Evolutionary conservation across 2,797 vertebrate genomes (phyloP).

Genomic region (Dryobates pubescens): DNA sequence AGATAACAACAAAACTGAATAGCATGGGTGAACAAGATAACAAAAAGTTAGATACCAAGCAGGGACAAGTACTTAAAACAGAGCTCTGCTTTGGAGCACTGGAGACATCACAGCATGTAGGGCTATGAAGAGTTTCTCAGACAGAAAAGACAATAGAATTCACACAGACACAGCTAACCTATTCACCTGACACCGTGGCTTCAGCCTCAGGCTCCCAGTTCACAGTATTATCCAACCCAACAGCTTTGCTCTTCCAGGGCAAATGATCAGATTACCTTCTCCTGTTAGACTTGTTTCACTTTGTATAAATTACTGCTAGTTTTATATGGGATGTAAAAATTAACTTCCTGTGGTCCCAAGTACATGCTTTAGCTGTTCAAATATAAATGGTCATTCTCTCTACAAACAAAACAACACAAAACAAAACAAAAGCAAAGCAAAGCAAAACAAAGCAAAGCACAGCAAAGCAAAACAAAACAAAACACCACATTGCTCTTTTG

Average conservation of each 20-base stretch:
- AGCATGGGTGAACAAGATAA: not conserved
- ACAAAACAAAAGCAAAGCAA: too few relatives aligned
- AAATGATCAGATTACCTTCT: not conserved
- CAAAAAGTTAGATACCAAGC: not conserved
- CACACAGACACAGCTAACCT: too few relatives aligned
- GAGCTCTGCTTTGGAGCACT: not conserved
- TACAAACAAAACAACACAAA: not conserved
- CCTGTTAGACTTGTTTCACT: not conserved
- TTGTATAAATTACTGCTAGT: not conserved
- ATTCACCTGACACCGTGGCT: not conserved
- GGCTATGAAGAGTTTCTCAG: not conserved
- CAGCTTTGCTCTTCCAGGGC: not conserved
- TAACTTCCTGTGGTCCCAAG: not conserved
- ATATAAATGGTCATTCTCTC: not conserved
- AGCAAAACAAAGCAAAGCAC: accelerated
- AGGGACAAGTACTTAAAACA: not conserved
- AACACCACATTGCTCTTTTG: not conserved
- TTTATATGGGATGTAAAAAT: not conserved
- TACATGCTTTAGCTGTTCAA: not conserved
- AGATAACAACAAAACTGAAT: not conserved
- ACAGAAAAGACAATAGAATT: not conserved
- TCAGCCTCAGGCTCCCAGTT: not conserved
- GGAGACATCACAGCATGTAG: not conserved
- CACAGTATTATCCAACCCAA: not conserved
- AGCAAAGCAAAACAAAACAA: too few relatives aligned